A percentile compares a stretch with the other conserved stretches of the same genome.
Evolutionary conservation across 2,113 vertebrate genomes (phyloP).

Genomic region (Xenopus borealis): DNA sequence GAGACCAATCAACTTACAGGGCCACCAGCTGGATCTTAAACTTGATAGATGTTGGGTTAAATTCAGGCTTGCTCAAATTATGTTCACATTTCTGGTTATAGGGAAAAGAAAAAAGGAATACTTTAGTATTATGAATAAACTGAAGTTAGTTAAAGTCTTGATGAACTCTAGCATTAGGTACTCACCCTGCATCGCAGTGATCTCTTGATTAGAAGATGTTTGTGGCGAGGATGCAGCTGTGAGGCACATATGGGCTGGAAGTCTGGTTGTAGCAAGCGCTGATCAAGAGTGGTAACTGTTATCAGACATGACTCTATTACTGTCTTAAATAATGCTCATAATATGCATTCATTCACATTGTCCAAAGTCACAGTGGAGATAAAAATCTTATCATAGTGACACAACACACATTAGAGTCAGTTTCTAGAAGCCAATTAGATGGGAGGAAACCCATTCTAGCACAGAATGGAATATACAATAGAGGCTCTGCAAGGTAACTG

Average conservation of each 20-base stretch:
- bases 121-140: background rate
- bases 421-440: no score
- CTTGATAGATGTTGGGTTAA: slow-evolving; percentile 98
- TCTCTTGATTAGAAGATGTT: slow-evolving; percentile 95
- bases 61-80: slow-evolving; percentile 98
- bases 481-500: no score
- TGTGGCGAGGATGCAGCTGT: slow-evolving; percentile 94
- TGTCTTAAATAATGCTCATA: background rate
- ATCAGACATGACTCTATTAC: slow-evolving; percentile 5
- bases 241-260: slow-evolving; percentile 91
- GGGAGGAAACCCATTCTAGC: no score
- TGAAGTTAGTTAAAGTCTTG: no score
- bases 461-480: no score
- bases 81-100: slow-evolving; percentile 91
- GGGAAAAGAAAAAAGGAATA: slow-evolving; percentile 23
- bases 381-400: no score
- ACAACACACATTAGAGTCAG: no score
- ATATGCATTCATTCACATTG: no score
- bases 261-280: slow-evolving; percentile 94
- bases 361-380: no score
- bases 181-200: slow-evolving; percentile 92
- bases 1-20: slow-evolving; percentile 77
- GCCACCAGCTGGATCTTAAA: slow-evolving; percentile 98
- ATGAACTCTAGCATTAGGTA: background rate
- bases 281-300: slow-evolving; percentile 89